Base-by-base conservation (phyloP, 2,797 vertebrate genomes). In the Phrynocephalus vlangalii region DNA sequence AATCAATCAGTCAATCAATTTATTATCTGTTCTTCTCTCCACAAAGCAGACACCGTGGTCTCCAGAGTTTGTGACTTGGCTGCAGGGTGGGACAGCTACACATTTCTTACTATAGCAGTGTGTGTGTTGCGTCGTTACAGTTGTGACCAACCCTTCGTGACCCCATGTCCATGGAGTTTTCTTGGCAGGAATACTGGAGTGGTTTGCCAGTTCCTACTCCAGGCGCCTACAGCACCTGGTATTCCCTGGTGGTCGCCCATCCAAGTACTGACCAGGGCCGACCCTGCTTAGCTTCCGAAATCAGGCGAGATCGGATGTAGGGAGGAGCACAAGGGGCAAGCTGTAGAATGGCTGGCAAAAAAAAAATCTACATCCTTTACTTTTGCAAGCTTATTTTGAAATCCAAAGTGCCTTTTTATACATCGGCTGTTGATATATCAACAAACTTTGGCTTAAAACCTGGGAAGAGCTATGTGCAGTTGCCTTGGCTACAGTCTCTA, bases 41-140 rank as follows among this genome's bases (percentile, higher is more conserved):
- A 79, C 67, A 79, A 84, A 84, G 81, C 33, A 18, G 75, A 72
- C 30, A 71, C 48, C 79, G 87, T 88, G 66, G 38, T 66, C 67
- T 56, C 38, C 33, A 38, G 50, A 30, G 48, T 79, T 73, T 63
- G 68, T 66, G 82, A 44, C 68, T 56, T 24, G 75, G 77, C 75
- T 79, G 50, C 75, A 50, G 48, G 48, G 6, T 71, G n/a, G 4
- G 8, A 68, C 50, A 26, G 48, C 73, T 79, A 30, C 48, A 52
- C 5, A 72, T 79, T 79, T 85, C 66, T 79, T 79, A 70, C 63
- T 70, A n/a, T 48, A 56, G 8, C 63, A 71, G 33, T 33, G 33
- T 33, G 33, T 33, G 33, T 33, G 33, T 33, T 33, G 33, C 33
- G 2, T 33, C 33, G 33, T 33, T 33, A 33, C 33, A 33, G 33